phyloP scores from a whole-genome alignment of 2,113 vertebrate genomes.

The Labrus mixtus region DNA sequence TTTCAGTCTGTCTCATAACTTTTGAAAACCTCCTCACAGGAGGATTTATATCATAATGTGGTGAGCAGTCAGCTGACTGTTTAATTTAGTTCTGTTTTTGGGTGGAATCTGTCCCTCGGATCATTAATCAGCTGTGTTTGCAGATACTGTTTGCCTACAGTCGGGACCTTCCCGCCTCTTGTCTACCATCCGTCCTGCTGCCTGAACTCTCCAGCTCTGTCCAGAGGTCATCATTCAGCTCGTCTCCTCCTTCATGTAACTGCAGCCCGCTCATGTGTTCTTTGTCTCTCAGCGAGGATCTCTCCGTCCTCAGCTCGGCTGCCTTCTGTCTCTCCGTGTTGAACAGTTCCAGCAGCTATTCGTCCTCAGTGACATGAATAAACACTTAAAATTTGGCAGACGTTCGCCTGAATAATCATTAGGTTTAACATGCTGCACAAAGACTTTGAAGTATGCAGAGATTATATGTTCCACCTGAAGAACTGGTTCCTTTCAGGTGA shows the following conservation, averaged over 20 bases:
- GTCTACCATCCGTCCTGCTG: neutral
- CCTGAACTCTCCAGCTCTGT: neutral
- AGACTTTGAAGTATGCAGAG: neutral
- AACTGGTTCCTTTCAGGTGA: neutral
- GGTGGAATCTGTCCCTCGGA: neutral
- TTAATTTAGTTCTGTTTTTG: too few relatives aligned
- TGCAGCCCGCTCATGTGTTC: constrained; percentile 14
- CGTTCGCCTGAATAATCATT: neutral
- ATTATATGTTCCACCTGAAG: neutral
- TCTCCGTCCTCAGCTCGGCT: neutral
- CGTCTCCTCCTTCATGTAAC: neutral
- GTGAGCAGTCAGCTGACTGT: too few relatives aligned
- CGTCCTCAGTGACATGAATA: neutral
- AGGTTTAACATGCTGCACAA: neutral
- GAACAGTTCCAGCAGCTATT: neutral
- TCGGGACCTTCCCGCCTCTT: neutral
- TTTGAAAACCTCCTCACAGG: too few relatives aligned
- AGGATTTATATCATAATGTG: too few relatives aligned
- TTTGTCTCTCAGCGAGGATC: constrained; percentile 3
- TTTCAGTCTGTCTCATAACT: too few relatives aligned
- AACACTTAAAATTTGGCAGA: neutral
- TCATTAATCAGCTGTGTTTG: neutral
- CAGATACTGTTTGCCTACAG: neutral
- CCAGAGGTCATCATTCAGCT: neutral
- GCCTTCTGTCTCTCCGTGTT: neutral